Percentiles rank a stretch among this genome's conserved stretches.
phyloP scores from a whole-genome alignment of 2,797 vertebrate genomes.

The Notamacropus eugenii region DNA sequence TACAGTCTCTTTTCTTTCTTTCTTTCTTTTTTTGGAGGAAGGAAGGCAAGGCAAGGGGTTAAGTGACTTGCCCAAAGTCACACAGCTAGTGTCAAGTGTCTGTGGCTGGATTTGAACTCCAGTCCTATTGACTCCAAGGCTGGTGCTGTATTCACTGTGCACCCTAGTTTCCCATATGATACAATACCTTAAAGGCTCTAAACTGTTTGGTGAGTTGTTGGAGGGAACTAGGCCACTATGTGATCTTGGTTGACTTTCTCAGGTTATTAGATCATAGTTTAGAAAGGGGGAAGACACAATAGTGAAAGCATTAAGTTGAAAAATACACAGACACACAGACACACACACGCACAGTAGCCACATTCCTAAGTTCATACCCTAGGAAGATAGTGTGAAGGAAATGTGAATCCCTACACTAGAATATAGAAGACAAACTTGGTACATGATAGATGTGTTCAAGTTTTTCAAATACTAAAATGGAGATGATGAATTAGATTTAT shows the following conservation, averaged over 20 bases:
- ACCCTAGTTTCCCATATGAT: too few relatives aligned
- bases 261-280: too few relatives aligned
- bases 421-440: not conserved
- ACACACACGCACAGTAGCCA: not conserved
- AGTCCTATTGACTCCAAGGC: too few relatives aligned
- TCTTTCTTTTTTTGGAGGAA: too few relatives aligned
- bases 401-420: not conserved
- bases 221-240: not conserved
- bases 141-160: too few relatives aligned
- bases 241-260: not conserved
- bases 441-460: not conserved
- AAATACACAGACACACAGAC: not conserved
- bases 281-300: not conserved
- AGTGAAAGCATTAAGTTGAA: not conserved
- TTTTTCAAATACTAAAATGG: not conserved
- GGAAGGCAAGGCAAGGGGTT: too few relatives aligned
- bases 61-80: too few relatives aligned
- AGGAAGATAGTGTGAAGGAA: not conserved
- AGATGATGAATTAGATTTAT: not conserved
- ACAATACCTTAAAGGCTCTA: not conserved
- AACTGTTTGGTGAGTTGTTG: not conserved
- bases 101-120: too few relatives aligned
- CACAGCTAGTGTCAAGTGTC: too few relatives aligned
- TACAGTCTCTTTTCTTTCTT: not conserved
- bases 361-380: not conserved